A percentile compares a stretch with the other conserved stretches of the same genome.
phyloP scores from a whole-genome alignment of 2,797 vertebrate genomes.

The Rhinoraja longicauda region DNA sequence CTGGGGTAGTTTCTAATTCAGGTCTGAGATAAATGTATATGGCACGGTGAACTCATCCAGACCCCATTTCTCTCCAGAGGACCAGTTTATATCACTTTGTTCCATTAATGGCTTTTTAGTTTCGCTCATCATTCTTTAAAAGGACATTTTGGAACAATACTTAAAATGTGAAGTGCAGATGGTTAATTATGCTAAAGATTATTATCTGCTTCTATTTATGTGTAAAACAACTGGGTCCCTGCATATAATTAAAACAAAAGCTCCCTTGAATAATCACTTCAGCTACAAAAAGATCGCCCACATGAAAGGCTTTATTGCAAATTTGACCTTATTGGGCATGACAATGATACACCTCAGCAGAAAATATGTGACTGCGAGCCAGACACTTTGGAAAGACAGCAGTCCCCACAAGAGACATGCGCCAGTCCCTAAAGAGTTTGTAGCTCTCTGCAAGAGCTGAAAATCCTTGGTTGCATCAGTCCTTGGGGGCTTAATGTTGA shows the following conservation, averaged over 20 bases:
- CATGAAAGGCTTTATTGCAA: slow-evolving; percentile 5
- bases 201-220: slow-evolving; percentile 29
- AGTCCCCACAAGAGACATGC: background rate
- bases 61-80: too few relatives aligned
- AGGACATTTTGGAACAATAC: background rate
- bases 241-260: slow-evolving; percentile 30
- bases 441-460: slow-evolving; percentile 24
- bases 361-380: slow-evolving; percentile 4
- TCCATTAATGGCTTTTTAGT: background rate
- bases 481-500: background rate
- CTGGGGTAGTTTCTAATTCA: background rate
- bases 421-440: background rate
- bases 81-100: background rate
- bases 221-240: slow-evolving; percentile 31
- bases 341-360: slow-evolving; percentile 33
- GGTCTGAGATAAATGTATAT: background rate
- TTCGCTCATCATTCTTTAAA: background rate
- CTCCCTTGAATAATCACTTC: slow-evolving; percentile 16
- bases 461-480: background rate
- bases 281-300: slow-evolving; percentile 25
- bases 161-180: slow-evolving; percentile 28
- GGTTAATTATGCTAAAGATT: slow-evolving; percentile 32
- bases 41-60: background rate
- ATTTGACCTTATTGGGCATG: slow-evolving; percentile 28
- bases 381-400: slow-evolving; percentile 17